Evolutionary conservation across 2,113 vertebrate species (phyloP).

Genomic region (Gobius niger): DNA sequence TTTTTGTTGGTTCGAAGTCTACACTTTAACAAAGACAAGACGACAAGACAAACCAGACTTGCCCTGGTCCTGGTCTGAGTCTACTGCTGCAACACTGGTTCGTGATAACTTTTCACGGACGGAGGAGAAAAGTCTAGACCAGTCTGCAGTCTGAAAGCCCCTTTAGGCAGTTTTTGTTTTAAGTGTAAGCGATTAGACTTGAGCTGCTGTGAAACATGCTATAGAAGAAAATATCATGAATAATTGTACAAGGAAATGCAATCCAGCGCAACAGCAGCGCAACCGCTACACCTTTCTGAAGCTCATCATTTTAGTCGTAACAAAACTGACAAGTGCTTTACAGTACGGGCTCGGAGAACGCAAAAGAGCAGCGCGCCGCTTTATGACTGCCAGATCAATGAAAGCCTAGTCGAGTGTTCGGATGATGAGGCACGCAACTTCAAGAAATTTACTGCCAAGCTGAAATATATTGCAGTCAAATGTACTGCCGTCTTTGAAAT

Average conservation of each 20-base stretch:
- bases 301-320: slow-evolving; percentile 20
- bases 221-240: slow-evolving; percentile 22
- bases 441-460: background rate
- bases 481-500: background rate
- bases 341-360: slow-evolving; percentile 12
- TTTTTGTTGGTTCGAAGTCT: too few relatives aligned
- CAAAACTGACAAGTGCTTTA: slow-evolving; percentile 26
- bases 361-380: background rate
- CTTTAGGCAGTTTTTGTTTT: background rate
- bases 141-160: background rate
- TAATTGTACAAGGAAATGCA: slow-evolving; percentile 30
- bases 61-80: background rate
- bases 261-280: slow-evolving; percentile 38
- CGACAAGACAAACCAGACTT: background rate
- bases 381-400: background rate
- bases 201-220: slow-evolving; percentile 16
- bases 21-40: too few relatives aligned
- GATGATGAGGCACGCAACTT: background rate
- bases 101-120: background rate
- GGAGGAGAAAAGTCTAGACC: background rate
- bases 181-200: slow-evolving; percentile 13
- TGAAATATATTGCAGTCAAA: background rate
- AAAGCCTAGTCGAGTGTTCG: background rate
- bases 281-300: slow-evolving; percentile 9
- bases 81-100: background rate